Conservation (phyloP, 37 sponge, comb jelly and placozoan species). For the Eunapius fragilis region DNA sequence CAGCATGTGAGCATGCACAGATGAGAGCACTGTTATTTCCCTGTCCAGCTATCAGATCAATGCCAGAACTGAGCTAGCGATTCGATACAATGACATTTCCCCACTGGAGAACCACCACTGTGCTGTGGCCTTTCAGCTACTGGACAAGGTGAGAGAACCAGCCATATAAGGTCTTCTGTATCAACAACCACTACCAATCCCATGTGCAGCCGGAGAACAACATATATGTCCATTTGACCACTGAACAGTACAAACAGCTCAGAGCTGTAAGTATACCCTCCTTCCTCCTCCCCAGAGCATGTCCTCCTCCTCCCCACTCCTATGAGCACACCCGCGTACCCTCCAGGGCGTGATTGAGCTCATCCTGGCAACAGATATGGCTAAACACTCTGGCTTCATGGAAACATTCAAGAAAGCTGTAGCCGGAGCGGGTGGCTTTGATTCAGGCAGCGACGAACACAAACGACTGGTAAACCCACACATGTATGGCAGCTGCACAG, state of each 20-base stretch:
- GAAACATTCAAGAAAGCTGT: slow-evolving; percentile 30
- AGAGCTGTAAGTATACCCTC: slow-evolving; percentile 53
- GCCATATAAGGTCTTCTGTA: neutral
- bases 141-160: slow-evolving; percentile 50
- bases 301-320: neutral
- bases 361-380: slow-evolving; percentile 90
- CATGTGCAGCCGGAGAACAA: slow-evolving; percentile 65
- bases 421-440: slow-evolving; percentile 13
- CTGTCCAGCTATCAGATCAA: slow-evolving; percentile 80
- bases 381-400: slow-evolving; percentile 70
- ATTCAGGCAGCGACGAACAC: slow-evolving; percentile 46
- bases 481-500: neutral
- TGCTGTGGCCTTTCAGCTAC: slow-evolving; percentile 82
- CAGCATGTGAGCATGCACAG: neutral
- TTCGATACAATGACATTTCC: slow-evolving; percentile 90
- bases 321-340: neutral
- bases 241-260: slow-evolving; percentile 49
- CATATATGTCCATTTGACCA: slow-evolving; percentile 51
- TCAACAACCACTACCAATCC: neutral
- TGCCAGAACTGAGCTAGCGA: slow-evolving; percentile 85
- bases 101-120: slow-evolving; percentile 95
- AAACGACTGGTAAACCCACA: slow-evolving; percentile 17
- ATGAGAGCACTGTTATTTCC: neutral
- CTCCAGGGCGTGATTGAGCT: slow-evolving; percentile 78
- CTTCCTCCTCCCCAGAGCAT: neutral